These are phyloP conservation scores for Bergia sp. DNA, from an alignment of 92 coral and sea anemone genomes.

Conservation along the genomic window DNA sequence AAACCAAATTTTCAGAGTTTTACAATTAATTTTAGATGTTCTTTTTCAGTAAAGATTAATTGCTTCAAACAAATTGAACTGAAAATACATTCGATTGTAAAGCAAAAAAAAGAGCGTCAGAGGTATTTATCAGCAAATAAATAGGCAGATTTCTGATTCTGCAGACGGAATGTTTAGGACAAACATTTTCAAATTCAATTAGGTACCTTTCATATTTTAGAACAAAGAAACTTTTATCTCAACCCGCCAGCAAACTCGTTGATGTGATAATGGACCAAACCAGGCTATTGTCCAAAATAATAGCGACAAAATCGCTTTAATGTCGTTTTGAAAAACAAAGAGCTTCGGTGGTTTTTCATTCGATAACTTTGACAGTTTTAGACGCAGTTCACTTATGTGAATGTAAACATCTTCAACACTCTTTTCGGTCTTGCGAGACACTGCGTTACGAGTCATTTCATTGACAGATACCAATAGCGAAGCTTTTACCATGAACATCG, in stretches of 20 bases:
- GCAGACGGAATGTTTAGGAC: neutral
- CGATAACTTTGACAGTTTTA: neutral
- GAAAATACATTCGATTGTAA: neutral
- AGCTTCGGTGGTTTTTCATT: neutral
- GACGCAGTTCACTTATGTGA: neutral
- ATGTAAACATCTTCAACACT: too few relatives aligned
- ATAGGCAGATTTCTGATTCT: neutral
- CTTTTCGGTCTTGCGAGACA: neutral
- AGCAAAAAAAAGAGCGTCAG: neutral
- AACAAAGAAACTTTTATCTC: neutral
- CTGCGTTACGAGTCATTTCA: neutral
- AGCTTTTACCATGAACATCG: neutral
- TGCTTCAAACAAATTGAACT: neutral
- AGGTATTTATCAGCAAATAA: neutral
- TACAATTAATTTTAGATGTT: neutral
- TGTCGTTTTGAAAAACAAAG: neutral
- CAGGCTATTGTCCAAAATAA: neutral
- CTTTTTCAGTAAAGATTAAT: neutral
- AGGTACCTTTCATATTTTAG: neutral
- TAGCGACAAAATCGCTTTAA: neutral
- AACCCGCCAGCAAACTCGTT: neutral
- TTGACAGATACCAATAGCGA: neutral
- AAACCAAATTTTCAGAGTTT: neutral
- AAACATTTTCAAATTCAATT: neutral
- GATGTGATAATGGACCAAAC: too few relatives aligned